These are phyloP conservation scores for Tyrannus savana DNA, from an alignment of 2,113 vertebrate species.

Conservation along the genomic window DNA sequence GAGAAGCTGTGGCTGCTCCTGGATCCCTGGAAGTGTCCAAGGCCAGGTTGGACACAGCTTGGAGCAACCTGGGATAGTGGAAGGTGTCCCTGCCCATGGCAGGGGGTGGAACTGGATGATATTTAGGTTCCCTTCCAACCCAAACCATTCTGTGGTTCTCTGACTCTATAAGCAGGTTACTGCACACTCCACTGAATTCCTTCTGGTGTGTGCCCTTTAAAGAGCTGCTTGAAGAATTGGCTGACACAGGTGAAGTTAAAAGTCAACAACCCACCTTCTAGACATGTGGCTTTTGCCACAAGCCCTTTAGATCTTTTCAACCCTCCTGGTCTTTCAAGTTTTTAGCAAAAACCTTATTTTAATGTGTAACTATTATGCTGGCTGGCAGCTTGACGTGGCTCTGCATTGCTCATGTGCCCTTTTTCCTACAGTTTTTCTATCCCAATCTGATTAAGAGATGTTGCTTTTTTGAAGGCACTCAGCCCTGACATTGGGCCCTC, in stretches of 20 bases:
- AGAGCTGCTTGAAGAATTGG: not conserved
- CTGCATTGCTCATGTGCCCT: not conserved
- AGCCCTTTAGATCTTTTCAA: not conserved
- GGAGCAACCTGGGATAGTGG: accelerated
- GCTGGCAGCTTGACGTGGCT: not conserved
- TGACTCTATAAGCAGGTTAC: not conserved
- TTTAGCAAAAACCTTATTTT: not conserved
- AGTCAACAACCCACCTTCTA: not conserved
- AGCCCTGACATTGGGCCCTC: not conserved
- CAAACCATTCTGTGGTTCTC: not conserved
- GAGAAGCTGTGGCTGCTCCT: not conserved
- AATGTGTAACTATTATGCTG: not conserved
- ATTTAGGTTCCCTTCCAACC: not conserved
- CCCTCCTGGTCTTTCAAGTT: not conserved
- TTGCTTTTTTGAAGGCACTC: not conserved
- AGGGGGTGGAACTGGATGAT: not conserved
- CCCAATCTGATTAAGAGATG: not conserved
- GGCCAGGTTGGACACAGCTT: accelerated
- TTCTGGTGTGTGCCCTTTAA: not conserved
- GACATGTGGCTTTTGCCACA: not conserved
- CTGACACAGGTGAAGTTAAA: not conserved
- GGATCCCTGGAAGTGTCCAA: not conserved
- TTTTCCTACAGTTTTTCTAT: not conserved
- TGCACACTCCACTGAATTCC: not conserved
- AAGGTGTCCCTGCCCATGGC: not conserved